phyloP scores from a whole-genome alignment of 2,888 invertebrate genomes.

The Sycophila texana region DNA sequence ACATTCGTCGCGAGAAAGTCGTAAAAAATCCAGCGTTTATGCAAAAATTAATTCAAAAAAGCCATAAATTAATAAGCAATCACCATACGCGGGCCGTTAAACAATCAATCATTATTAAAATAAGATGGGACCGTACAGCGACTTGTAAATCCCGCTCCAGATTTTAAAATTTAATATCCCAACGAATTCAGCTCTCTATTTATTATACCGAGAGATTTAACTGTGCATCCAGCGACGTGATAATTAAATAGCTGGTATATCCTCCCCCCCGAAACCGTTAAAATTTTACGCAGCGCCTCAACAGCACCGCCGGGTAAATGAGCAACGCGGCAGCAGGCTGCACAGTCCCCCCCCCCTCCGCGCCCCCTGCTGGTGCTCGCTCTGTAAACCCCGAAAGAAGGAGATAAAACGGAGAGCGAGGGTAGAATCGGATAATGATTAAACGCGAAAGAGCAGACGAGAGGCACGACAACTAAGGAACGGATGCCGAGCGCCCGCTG shows the following conservation, averaged over 20 bases:
- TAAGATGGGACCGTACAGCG: too few relatives aligned
- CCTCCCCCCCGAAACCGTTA: not conserved
- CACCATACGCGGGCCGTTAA: too few relatives aligned
- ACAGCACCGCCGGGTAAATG: not conserved
- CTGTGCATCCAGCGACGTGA: not conserved
- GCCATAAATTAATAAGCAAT: too few relatives aligned
- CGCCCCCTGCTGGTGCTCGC: not conserved
- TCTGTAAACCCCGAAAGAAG: not conserved
- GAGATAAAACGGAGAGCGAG: not conserved
- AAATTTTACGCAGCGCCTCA: slow-evolving; percentile 20
- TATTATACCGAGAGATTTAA: not conserved
- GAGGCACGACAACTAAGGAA: slow-evolving; percentile 21
- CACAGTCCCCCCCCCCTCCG: not conserved
- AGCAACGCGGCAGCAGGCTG: too few relatives aligned
- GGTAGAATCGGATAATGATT: slow-evolving; percentile 24
- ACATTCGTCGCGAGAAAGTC: too few relatives aligned
- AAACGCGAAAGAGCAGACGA: slow-evolving; percentile 9
- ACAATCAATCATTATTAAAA: too few relatives aligned
- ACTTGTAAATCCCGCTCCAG: too few relatives aligned
- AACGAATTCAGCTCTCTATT: not conserved
- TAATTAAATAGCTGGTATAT: slow-evolving; percentile 21
- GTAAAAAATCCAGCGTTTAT: too few relatives aligned
- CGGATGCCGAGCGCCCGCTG: slow-evolving; percentile 11
- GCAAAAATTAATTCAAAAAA: too few relatives aligned
- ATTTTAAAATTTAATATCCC: too few relatives aligned